Evolutionary conservation across 2,113 vertebrate species (phyloP), one percentile per base, ranked within the genome.

Genomic region (Porphyrio hochstetteri): DNA sequence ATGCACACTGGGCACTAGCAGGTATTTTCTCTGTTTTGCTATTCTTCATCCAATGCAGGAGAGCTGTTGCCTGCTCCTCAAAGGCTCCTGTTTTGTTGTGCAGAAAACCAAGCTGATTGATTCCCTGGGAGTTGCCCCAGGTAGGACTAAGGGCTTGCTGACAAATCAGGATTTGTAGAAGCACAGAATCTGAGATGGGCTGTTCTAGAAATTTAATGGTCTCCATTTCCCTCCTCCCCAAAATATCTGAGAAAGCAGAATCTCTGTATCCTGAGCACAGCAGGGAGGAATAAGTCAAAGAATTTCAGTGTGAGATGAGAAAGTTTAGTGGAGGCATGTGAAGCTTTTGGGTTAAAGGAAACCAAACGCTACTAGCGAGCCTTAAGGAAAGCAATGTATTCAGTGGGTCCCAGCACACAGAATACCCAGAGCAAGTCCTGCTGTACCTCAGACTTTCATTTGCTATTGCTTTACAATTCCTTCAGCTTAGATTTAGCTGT

Each of bases 291-390:
- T n/a, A 82, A 81, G 16, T 7, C 21, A 18, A 71, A 83, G 20
- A 42, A 52, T 70, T 87, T 82, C 27, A 42, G 5, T 28, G 70
- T 53, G 53, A 65, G 81, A n/a, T 31, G 16, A 75, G 52, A 40
- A 75, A 17, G 11, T 59, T 94, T 59, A 36, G 13, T 16, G 44
- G 17, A 84, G 38, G 7, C 13, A 0, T 0, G 2, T 42, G 38
- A 87, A 84, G 48, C 11, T 84, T 71, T 94, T 50, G 31, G 25
- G 19, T 59, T 79, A 27, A 57, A 60, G 55, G 33, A 40, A 88
- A 50, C 7, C 9, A 21, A 69, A 35, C 0, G 0, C 15, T 81
- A 27, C 9, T 5, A 64, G 33, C 6, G 42, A 86, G 12, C 13
- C 79, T 48, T 16, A 42, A 44, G 60, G 56, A 60, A 88, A 83